Evolutionary conservation across 30 jellyfish, hydroid and myxozoan genomes (phyloP).

Genomic region (Morbakka virulenta): DNA sequence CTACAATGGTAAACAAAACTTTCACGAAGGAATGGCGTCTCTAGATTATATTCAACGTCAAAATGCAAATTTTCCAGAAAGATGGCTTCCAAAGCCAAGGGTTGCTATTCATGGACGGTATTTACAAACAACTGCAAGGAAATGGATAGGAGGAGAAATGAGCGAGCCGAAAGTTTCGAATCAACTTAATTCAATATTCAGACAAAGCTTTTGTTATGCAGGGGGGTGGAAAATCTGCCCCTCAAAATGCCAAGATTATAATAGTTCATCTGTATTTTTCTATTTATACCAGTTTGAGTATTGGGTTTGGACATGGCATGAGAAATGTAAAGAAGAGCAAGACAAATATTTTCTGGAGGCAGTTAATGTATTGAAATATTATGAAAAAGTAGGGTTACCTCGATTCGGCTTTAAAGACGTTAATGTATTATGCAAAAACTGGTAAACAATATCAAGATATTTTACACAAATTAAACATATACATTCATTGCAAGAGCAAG

Average conservation of each 20-base stretch:
- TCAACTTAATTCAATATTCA: no score
- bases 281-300: slow-evolving; percentile 50
- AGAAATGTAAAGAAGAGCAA: slow-evolving; percentile 26
- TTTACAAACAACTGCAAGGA: neutral
- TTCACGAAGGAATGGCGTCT: slow-evolving; percentile 28
- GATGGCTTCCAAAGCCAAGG: slow-evolving; percentile 39
- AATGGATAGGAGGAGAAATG: no score
- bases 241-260: slow-evolving; percentile 35
- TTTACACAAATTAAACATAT: no score
- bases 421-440: no score
- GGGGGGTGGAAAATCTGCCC: slow-evolving; percentile 58
- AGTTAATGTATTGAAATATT: no score
- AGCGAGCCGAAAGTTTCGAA: no score
- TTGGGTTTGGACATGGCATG: slow-evolving; percentile 54
- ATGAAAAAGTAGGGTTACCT: no score
- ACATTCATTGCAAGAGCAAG: no score
- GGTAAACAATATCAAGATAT: no score
- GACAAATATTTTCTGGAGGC: slow-evolving; percentile 24
- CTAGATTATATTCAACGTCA: slow-evolving; percentile 14
- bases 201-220: slow-evolving; percentile 57
- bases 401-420: no score
- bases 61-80: neutral
- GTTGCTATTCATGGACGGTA: slow-evolving; percentile 43
- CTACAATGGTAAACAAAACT: slow-evolving; percentile 1
- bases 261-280: slow-evolving; percentile 6